These are phyloP conservation scores for Callimorpha dominula DNA, from an alignment of 2,888 invertebrate species.

Conservation along the genomic window DNA sequence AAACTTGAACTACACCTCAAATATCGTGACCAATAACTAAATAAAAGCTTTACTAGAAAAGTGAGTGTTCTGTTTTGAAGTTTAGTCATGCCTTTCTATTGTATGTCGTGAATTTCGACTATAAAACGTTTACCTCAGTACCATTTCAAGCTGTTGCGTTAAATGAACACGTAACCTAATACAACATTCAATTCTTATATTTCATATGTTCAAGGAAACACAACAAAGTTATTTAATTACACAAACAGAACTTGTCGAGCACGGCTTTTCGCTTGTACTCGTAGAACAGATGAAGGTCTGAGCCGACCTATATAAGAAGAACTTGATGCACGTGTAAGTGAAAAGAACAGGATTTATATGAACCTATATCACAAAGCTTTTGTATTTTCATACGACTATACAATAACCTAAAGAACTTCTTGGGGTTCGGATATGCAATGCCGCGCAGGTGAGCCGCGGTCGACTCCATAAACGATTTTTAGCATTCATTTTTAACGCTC, in stretches of 20 bases:
- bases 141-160: neutral
- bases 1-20: neutral
- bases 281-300: constrained; percentile 5
- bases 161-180: neutral
- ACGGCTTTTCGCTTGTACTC: constrained; percentile 1
- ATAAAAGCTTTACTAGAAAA: neutral
- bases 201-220: neutral
- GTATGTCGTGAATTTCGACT: neutral
- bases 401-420: no score
- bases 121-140: neutral
- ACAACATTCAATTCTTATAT: neutral
- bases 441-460: no score
- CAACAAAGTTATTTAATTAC: constrained; percentile 17
- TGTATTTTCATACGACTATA: neutral
- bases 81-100: neutral
- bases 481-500: no score
- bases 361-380: neutral
- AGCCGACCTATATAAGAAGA: neutral
- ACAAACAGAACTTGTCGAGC: constrained; percentile 7
- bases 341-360: neutral
- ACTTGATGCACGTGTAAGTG: constrained; percentile 10
- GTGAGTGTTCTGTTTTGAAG: neutral
- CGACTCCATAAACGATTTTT: no score
- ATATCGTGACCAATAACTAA: no score
- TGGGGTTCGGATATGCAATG: no score